Percentiles rank a stretch among this genome's conserved stretches.
These are phyloP conservation scores for Aspidiotus rigidus DNA, from an alignment of 2,888 invertebrate species.

Conservation along the genomic window DNA sequence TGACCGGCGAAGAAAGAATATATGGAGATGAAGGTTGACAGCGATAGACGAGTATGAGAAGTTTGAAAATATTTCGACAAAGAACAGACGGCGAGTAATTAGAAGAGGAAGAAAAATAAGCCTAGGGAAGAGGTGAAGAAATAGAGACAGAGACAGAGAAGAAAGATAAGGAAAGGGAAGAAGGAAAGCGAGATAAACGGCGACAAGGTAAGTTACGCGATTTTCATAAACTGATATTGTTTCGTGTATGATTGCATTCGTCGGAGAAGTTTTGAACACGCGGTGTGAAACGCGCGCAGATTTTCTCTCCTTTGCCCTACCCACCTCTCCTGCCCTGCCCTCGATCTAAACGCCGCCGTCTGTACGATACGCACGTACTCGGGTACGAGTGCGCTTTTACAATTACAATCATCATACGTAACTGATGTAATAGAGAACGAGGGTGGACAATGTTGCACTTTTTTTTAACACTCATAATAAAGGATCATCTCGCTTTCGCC, in stretches of 20 bases:
- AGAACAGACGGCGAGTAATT: not conserved
- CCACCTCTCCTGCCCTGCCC: constrained; percentile 8
- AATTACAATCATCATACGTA: not conserved
- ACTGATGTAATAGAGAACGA: constrained; percentile 23
- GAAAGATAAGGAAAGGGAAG: constrained; percentile 17
- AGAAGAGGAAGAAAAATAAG: not conserved
- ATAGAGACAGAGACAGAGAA: constrained; percentile 26
- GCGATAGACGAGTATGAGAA: not conserved
- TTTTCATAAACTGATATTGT: constrained; percentile 25
- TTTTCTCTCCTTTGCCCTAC: constrained; percentile 6
- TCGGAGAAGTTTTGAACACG: constrained; percentile 20
- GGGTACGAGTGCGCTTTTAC: not conserved
- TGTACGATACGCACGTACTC: not conserved
- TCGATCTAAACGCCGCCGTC: not conserved
- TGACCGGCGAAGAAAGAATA: not conserved
- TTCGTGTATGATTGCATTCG: constrained; percentile 23
- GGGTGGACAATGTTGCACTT: constrained; percentile 24
- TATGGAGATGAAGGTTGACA: not conserved
- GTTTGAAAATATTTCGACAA: not conserved
- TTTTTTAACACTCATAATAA: not conserved
- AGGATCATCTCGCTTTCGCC: no score
- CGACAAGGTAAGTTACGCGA: constrained; percentile 23
- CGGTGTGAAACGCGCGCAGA: constrained; percentile 27
- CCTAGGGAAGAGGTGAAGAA: not conserved
- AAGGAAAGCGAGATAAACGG: constrained; percentile 21